Evolutionary conservation across 2,797 vertebrate species (phyloP).

Genomic region (Channa striata): DNA sequence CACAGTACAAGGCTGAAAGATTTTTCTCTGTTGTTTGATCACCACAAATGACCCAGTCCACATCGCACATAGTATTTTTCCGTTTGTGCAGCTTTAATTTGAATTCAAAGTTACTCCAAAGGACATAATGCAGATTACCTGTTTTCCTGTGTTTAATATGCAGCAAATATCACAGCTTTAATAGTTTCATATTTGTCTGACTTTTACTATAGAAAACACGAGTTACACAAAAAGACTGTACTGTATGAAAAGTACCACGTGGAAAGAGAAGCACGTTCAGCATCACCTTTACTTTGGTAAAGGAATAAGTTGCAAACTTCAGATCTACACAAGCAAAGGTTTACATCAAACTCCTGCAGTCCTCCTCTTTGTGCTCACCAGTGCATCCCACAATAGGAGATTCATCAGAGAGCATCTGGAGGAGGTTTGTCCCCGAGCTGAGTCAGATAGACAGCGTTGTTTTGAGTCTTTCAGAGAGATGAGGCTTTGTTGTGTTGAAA

Average conservation of each 20-base stretch:
- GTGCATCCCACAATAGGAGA: slow-evolving; percentile 33
- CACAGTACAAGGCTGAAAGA: not conserved
- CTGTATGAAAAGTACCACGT: not conserved
- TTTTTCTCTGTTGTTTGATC: not conserved
- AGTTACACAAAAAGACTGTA: not conserved
- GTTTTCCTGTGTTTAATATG: not conserved
- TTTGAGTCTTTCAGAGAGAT: slow-evolving; percentile 31
- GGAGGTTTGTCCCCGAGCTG: slow-evolving; percentile 42
- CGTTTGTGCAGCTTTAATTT: not conserved
- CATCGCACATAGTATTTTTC: not conserved
- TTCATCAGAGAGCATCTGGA: slow-evolving; percentile 43
- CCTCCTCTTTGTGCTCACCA: slow-evolving; percentile 11
- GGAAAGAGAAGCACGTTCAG: not conserved
- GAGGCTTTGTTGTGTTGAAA: slow-evolving; percentile 22
- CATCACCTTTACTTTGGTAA: not conserved
- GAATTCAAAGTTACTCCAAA: not conserved
- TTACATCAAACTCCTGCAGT: slow-evolving; percentile 18
- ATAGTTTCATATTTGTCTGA: not conserved
- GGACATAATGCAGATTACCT: not conserved
- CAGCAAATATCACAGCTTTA: too few relatives aligned
- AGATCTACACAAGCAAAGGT: slow-evolving; percentile 4
- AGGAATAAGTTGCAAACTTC: slow-evolving; percentile 3
- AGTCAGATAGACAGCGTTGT: slow-evolving; percentile 21
- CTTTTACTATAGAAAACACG: too few relatives aligned
- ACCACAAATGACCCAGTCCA: not conserved